These are phyloP conservation scores for Ariopsis seemanni DNA, from an alignment of 2,113 vertebrate genomes.

Conservation along the genomic window DNA sequence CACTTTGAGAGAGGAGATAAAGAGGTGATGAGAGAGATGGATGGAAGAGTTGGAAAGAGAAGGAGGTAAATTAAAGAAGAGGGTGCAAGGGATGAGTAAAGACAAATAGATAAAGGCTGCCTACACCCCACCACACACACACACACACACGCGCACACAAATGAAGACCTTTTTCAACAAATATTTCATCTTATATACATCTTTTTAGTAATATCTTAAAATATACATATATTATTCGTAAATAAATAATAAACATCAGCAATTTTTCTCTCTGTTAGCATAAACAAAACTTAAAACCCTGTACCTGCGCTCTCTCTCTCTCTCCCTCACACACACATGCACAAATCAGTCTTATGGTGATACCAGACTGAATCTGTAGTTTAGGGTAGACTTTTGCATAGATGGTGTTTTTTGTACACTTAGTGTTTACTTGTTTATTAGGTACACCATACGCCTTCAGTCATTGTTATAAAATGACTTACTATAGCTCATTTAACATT, in stretches of 20 bases:
- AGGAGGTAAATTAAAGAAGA: not conserved
- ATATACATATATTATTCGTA: slow-evolving; percentile 11
- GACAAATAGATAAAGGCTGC: not conserved
- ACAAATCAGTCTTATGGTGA: not conserved
- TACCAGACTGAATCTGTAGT: not conserved
- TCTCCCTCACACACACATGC: not conserved
- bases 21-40: not conserved
- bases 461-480: not conserved
- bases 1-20: not conserved
- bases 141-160: not conserved
- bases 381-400: slow-evolving; percentile 27
- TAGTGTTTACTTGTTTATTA: not conserved
- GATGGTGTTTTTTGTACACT: not conserved
- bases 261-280: not conserved
- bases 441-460: not conserved
- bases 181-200: slow-evolving; percentile 26
- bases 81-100: not conserved
- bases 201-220: not conserved
- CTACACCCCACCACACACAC: not conserved
- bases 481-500: not conserved
- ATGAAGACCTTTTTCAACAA: slow-evolving; percentile 10
- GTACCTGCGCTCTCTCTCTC: no score
- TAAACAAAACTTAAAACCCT: slow-evolving; percentile 2
- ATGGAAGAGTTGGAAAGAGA: not conserved
- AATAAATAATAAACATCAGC: slow-evolving; percentile 18